Evolutionary conservation across 1,140 invertebrate genomes (phyloP), one percentile per base, ranked within the genome.

Genomic region (Philotrypesis tridentata): DNA sequence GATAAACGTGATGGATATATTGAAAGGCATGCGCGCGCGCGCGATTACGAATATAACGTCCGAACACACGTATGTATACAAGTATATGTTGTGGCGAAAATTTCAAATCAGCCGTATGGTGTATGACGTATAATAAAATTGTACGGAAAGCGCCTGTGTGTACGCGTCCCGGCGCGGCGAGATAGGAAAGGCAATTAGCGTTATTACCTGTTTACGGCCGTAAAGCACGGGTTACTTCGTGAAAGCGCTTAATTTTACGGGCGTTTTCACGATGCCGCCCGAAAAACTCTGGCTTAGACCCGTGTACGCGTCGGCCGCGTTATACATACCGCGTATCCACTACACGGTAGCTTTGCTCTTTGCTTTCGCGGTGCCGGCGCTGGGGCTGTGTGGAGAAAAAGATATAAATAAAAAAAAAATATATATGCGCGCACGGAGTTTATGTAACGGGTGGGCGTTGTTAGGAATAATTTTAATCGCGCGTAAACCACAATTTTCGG

Each of bases 171-270:
- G n/a, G n/a, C n/a, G n/a, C n/a, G n/a, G n/a, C n/a, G 17, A 17
- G 21, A 55, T 14, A 55, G 78, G 67, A 83, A 82, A 84, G 80
- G 83, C 82, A 81, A 83, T 85, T 84, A 86, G 71, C 60, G 72
- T 81, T 83, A 82, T 74, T 82, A 83, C 61, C 78, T 78, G 67
- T 79, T 77, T 76, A 80, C 43, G 73, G 73, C 82, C 75, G 70
- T 77, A 74, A 82, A 83, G 29, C 31, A 43, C 40, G 81, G 80
- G 65, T 68, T 82, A 81, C 82, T 73, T 79, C 29, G 73, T 70
- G 80, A 82, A 70, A 82, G 76, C 37, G 48, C 33, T 76, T 37
- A 40, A 76, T 68, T 76, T 82, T 82, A 82, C 73, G 61, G 68
- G 37, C 29, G 11, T 80, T 74, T 75, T 80, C 71, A 9, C n/a